These are phyloP conservation scores for Gymnodraco acuticeps DNA, from an alignment of 2,797 vertebrate genomes.

Conservation along the genomic window DNA sequence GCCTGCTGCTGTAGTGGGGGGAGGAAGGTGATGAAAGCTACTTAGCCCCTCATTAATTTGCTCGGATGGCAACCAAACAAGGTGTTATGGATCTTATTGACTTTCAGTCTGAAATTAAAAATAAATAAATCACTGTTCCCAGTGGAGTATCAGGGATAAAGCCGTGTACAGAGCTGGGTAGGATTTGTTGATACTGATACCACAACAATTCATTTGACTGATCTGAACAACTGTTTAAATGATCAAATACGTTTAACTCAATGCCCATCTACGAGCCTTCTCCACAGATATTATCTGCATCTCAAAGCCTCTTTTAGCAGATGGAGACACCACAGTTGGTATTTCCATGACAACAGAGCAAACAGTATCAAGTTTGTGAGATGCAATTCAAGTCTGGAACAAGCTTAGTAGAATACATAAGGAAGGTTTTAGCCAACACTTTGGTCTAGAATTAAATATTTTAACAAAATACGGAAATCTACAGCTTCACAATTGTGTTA, in stretches of 20 bases:
- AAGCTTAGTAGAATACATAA: background rate
- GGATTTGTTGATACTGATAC: background rate
- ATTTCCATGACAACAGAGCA: constrained; percentile 1
- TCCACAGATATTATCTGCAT: background rate
- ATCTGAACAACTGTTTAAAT: constrained; percentile 1
- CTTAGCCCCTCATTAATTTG: constrained; percentile 64
- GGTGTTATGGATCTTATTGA: constrained; percentile 69
- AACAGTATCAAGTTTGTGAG: background rate
- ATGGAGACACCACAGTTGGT: background rate
- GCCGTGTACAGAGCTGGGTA: background rate
- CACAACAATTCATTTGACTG: background rate
- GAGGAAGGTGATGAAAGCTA: constrained; percentile 65
- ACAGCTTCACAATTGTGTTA: no score
- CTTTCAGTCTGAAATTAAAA: constrained; percentile 13
- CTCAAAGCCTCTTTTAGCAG: background rate
- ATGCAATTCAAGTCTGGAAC: background rate
- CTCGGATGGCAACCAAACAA: constrained; percentile 71
- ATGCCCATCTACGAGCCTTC: background rate
- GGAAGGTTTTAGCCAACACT: background rate
- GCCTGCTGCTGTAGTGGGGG: constrained; percentile 51
- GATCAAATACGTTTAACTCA: background rate
- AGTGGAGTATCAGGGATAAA: constrained; percentile 19
- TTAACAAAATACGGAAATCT: no score
- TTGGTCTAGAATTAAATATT: background rate
- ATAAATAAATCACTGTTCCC: constrained; percentile 14